Conservation (phyloP, 2,797 vertebrate genomes). For the Antrozous pallidus region DNA sequence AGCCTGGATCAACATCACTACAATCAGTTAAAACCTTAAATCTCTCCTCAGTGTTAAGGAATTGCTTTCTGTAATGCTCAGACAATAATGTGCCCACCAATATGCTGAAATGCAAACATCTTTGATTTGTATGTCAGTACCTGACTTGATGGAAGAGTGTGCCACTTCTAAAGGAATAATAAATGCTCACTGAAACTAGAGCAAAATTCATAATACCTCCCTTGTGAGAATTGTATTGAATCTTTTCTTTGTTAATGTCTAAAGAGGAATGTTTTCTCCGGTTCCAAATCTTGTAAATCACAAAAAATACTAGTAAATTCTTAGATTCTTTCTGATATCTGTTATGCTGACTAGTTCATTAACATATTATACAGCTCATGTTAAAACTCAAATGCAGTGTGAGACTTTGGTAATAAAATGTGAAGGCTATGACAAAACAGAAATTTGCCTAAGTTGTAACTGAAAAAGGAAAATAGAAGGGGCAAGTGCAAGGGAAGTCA, state of each 20-base stretch:
- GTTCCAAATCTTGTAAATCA: neutral
- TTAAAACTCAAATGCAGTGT: neutral
- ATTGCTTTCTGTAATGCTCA: neutral
- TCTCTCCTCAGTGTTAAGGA: neutral
- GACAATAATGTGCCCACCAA: neutral
- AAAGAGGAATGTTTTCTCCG: neutral
- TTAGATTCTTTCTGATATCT: neutral
- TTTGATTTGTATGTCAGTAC: neutral
- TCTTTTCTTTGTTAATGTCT: neutral
- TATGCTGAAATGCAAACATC: neutral
- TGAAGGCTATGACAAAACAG: neutral
- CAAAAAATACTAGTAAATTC: neutral
- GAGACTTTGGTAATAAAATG: neutral
- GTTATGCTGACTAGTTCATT: neutral
- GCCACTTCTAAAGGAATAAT: neutral
- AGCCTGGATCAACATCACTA: neutral
- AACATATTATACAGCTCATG: neutral
- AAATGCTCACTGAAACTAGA: neutral
- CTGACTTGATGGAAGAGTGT: neutral
- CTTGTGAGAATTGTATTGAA: neutral
- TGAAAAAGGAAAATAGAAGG: neutral
- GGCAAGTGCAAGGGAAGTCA: neutral
- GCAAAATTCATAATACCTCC: neutral
- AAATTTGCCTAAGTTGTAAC: neutral
- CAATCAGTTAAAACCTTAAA: neutral